Conservation (phyloP, 2,797 vertebrate genomes). For the Coregonus suidteri region DNA sequence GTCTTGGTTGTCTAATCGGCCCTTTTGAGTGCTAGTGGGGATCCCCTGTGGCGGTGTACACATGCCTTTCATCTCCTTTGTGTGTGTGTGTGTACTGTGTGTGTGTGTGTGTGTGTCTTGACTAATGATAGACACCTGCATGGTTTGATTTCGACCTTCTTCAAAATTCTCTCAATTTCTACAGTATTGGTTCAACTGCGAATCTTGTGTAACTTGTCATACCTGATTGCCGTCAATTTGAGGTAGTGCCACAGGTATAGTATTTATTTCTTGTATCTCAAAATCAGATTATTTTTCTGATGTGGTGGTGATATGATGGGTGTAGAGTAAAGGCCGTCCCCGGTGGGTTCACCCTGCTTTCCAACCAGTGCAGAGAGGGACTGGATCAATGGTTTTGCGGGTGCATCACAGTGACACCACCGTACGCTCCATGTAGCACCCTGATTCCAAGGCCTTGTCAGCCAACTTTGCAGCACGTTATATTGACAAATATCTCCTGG, state of each 20-base stretch:
- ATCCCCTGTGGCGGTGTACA: slow-evolving; percentile 26
- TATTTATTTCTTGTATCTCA: too few relatives aligned
- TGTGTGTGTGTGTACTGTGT: background rate
- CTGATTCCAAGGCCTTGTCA: slow-evolving; percentile 50
- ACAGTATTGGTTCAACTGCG: background rate
- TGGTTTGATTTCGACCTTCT: too few relatives aligned
- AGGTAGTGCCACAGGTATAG: background rate
- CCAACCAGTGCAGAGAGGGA: background rate
- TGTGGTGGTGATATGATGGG: background rate
- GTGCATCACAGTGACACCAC: slow-evolving; percentile 27
- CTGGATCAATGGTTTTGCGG: slow-evolving; percentile 34
- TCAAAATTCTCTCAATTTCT: background rate
- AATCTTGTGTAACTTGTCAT: background rate
- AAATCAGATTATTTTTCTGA: too few relatives aligned
- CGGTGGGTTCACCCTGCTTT: background rate
- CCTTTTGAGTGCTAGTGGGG: slow-evolving; percentile 50
- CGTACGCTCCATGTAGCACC: slow-evolving; percentile 12
- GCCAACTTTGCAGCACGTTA: slow-evolving; percentile 46
- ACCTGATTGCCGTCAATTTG: background rate
- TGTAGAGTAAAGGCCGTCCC: background rate
- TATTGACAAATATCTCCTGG: slow-evolving; percentile 62
- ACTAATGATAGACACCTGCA: background rate
- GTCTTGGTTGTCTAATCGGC: slow-evolving; percentile 66
- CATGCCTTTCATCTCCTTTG: background rate
- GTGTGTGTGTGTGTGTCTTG: slow-evolving; percentile 2